Base-by-base conservation (phyloP, 2,113 vertebrate genomes). In the Gadus macrocephalus region DNA sequence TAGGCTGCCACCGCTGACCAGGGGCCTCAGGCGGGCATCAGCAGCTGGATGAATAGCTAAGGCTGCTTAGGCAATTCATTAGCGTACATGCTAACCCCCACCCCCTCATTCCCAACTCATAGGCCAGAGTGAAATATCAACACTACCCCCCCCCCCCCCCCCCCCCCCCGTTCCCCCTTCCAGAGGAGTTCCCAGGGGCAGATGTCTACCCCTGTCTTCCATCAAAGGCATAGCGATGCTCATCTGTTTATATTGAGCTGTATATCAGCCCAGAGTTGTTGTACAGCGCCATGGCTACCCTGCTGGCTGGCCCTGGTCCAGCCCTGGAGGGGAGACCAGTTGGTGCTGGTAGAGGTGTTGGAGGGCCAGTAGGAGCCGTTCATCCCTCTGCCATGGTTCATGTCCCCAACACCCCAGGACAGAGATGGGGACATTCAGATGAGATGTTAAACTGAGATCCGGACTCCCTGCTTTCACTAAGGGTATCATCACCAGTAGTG, bases 181-280 rank as follows among this genome's bases (percentile, higher is more conserved):
- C 80, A 78, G 67, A 28, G 42, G 85, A 88, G 84, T 87, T 87
- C 78, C 83, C 78, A 83, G 68, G 82, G 68, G 82, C 77, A 89
- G 89, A 91, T 91, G 89, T 89, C 88, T 90, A 82, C 86, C 67
- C 73, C 72, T 83, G 88, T 89, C 68, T 80, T 82, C 74, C 79
- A 80, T 90, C 76, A 85, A 84, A 88, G 84, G 74, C 73, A 82
- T 75, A 80, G 64, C 73, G 74, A 77, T 77, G 73, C 83, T 76
- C 25, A 67, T 77, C 80, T 86, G 70, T 86, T 87, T 84, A 80
- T 79, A 76, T 65, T 25, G 25, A 25, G 25, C 25, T 25, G 25
- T 25, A 25, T 25, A 25, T 25, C 25, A 25, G 25, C 25, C 25
- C 25, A 25, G 25, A 25, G 25, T 25, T 25, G 25, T 25, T 25